Base-by-base conservation (phyloP, 2,888 invertebrate species). In the Corbicula japonica region DNA sequence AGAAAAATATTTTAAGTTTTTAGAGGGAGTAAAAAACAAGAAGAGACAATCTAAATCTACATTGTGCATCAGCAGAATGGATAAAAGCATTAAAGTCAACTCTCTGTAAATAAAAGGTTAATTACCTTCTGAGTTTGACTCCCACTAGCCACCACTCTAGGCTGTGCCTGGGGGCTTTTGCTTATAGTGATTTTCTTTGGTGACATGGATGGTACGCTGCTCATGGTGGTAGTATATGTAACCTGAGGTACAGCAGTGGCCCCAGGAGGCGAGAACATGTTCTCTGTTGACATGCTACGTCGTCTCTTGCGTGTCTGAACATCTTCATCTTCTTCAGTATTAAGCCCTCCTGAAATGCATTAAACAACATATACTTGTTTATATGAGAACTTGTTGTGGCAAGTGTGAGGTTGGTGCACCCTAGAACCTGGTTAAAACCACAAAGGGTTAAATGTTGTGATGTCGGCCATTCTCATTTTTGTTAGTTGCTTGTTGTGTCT, bases 111-210 rank as follows among this genome's bases (percentile, higher is more conserved):
- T n/a, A n/a, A n/a, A n/a, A n/a, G n/a, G n/a, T n/a, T n/a, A n/a
- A 4, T 48, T 80, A 90, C 89, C 87, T 90, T 90, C 50, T 90
- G 90, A 70, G 90, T 87, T 50, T 85, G 87, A 56, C 84, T 80
- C 0, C 82, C 77, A 73, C 84, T 85, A 1, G 84, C 76, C 8
- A 84, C 83, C 1, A 84, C 82, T 28, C 83, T 72, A 28, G 86
- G 77, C 28, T 89, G 83, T 0, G 87, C 87, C 73, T 90, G 88
- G 3, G 91, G 91, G 75, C 90, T 91, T 74, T 92, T 92, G 71
- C 89, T 91, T 75, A 91, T 90, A 18, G 91, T 91, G 71, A 92
- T 92, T 73, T 91, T 91, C 78, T 92, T 90, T 0, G 92, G 91
- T 2, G 92, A 90, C n/a, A 89, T 77, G n/a, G 86, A 84, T 23